phyloP scores from a whole-genome alignment of 2,888 invertebrate species.

The Drosophila parthenogenetica region DNA sequence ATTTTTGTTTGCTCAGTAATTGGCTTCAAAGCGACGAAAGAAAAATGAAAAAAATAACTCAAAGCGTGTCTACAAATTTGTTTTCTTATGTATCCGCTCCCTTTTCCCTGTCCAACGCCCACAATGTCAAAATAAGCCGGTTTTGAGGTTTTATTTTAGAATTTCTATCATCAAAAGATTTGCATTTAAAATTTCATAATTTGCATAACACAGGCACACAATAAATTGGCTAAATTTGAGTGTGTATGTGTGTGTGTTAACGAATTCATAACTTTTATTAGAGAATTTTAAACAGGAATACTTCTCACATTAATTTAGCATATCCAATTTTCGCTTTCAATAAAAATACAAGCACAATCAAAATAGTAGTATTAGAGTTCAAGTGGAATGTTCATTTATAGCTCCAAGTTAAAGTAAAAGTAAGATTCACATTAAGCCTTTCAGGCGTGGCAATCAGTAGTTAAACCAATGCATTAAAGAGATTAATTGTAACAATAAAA shows the following conservation, averaged over 20 bases:
- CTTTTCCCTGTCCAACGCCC: neutral
- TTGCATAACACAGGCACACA: constrained; percentile 65
- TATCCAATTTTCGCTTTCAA: constrained; percentile 57
- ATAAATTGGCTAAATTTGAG: constrained; percentile 2
- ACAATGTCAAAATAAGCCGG: constrained; percentile 31
- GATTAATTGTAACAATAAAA: too few relatives aligned
- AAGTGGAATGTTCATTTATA: too few relatives aligned
- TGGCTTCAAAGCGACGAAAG: constrained; percentile 51
- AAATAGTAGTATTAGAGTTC: neutral
- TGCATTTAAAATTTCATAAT: constrained; percentile 65
- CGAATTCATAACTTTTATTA: constrained; percentile 27
- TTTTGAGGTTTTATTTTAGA: constrained; percentile 47
- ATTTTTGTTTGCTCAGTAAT: constrained; percentile 73
- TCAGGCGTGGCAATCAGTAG: too few relatives aligned
- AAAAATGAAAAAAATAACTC: constrained; percentile 12
- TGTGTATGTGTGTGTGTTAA: constrained; percentile 2
- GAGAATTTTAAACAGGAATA: constrained; percentile 34
- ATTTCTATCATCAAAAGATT: constrained; percentile 46
- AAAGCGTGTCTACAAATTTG: constrained; percentile 56
- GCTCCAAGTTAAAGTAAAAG: too few relatives aligned
- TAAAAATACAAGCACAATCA: neutral
- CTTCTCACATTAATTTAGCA: constrained; percentile 13
- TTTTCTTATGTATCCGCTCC: constrained; percentile 1
- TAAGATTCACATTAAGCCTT: too few relatives aligned
- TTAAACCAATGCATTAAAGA: too few relatives aligned